Conservation (phyloP, 2,113 vertebrate genomes). For the Nymphicus hollandicus region DNA sequence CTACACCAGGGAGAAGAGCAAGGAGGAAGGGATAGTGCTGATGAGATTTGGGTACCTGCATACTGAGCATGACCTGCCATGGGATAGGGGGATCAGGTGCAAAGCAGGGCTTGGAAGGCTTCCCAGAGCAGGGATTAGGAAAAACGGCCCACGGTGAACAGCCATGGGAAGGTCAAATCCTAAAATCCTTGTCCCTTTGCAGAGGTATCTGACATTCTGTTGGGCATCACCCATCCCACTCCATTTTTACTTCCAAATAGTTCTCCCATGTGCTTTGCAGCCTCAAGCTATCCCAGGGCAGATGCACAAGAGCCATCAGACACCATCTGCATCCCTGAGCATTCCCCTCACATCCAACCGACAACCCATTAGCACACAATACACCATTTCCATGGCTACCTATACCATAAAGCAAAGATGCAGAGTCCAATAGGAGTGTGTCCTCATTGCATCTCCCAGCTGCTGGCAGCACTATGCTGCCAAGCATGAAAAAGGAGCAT, state of each 20-base stretch:
- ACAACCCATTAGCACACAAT: neutral
- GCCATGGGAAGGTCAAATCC: neutral
- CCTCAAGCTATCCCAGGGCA: neutral
- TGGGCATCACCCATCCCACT: neutral
- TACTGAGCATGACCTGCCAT: fast-evolving
- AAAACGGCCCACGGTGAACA: fast-evolving
- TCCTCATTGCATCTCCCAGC: neutral
- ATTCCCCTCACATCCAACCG: fast-evolving
- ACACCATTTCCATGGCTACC: neutral
- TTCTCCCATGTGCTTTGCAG: fast-evolving
- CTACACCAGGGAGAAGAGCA: neutral
- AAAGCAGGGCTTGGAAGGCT: neutral
- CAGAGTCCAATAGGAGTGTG: neutral
- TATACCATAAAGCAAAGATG: neutral
- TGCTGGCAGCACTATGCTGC: neutral
- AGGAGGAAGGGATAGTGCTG: neutral
- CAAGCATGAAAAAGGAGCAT: neutral
- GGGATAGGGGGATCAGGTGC: neutral
- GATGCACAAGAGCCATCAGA: neutral
- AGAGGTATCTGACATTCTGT: fast-evolving
- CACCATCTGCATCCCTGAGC: neutral
- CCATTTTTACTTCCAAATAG: neutral
- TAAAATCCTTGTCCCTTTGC: fast-evolving
- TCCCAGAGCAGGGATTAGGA: neutral
- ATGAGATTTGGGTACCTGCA: neutral